Percentiles rank a stretch among this genome's conserved stretches.
phyloP scores from a whole-genome alignment of 2,113 vertebrate genomes.

The Eptatretus burgeri region DNA sequence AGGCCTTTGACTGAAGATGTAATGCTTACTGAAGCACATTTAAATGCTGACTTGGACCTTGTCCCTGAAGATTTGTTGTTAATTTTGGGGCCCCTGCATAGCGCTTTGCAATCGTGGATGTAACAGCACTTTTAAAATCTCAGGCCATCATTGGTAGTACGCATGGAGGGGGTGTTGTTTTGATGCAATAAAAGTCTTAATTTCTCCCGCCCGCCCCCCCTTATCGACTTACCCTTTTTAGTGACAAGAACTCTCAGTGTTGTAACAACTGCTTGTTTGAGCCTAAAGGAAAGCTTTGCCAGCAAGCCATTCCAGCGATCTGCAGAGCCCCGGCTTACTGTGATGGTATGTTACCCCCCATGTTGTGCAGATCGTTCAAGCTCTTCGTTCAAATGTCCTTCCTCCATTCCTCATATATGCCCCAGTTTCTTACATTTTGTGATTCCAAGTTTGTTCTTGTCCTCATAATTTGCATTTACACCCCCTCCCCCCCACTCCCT shows the following conservation, averaged over 20 bases:
- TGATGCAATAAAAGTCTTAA: no score
- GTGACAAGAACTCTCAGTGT: constrained; percentile 79
- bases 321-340: constrained; percentile 65
- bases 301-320: constrained; percentile 68
- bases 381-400: not conserved
- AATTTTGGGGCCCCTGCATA: no score
- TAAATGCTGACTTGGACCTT: no score
- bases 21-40: no score
- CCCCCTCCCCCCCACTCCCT: not conserved
- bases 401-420: not conserved
- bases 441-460: not conserved
- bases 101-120: no score
- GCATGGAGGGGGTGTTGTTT: no score
- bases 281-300: constrained; percentile 37
- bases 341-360: constrained; percentile 27
- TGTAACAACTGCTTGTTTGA: constrained; percentile 50
- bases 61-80: no score
- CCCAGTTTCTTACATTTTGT: not conserved
- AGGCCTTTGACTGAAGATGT: no score
- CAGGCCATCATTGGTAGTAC: no score
- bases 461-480: constrained; percentile 6
- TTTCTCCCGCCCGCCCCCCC: no score
- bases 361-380: constrained; percentile 9
- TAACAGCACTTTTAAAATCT: no score
- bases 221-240: constrained; percentile 14